A percentile compares a stretch with the other conserved stretches of the same genome.
Evolutionary conservation across 2,888 invertebrate genomes (phyloP).

Genomic region (Eupithecia subfuscata): DNA sequence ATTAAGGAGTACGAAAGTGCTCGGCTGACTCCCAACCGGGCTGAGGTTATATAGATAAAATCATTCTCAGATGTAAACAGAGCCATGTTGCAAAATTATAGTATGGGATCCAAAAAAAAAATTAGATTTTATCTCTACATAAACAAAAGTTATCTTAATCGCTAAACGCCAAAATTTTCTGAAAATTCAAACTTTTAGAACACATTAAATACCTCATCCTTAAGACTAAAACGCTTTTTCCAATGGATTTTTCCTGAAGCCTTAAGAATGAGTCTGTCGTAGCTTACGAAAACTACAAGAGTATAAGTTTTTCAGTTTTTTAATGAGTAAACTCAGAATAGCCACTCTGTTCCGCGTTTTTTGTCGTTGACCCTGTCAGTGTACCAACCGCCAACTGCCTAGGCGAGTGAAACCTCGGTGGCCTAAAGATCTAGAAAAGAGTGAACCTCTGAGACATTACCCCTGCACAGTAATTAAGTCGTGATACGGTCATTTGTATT

Average conservation of each 20-base stretch:
- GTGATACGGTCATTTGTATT: conserved; percentile 61
- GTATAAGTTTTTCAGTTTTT: not conserved
- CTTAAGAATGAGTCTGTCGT: not conserved
- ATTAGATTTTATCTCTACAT: not conserved
- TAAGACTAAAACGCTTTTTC: not conserved
- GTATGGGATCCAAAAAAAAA: not conserved
- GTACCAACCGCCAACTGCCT: not conserved
- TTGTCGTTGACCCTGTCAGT: not conserved
- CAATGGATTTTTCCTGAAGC: not conserved
- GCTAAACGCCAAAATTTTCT: too few relatives aligned
- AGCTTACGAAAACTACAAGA: not conserved
- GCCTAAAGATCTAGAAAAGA: conserved; percentile 16
- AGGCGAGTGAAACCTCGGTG: conserved; percentile 14
- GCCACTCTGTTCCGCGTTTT: not conserved
- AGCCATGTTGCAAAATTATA: not conserved
- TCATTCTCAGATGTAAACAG: not conserved
- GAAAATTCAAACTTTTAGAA: not conserved
- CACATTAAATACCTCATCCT: not conserved
- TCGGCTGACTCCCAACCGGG: not conserved
- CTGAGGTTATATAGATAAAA: not conserved
- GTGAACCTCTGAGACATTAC: conserved; percentile 73
- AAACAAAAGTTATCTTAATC: not conserved
- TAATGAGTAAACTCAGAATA: not conserved
- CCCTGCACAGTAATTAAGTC: conserved; percentile 77
- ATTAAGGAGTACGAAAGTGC: conserved; percentile 12